Evolutionary conservation across 2,888 invertebrate genomes (phyloP).

Genomic region (Himalopsyche kuldschensis): DNA sequence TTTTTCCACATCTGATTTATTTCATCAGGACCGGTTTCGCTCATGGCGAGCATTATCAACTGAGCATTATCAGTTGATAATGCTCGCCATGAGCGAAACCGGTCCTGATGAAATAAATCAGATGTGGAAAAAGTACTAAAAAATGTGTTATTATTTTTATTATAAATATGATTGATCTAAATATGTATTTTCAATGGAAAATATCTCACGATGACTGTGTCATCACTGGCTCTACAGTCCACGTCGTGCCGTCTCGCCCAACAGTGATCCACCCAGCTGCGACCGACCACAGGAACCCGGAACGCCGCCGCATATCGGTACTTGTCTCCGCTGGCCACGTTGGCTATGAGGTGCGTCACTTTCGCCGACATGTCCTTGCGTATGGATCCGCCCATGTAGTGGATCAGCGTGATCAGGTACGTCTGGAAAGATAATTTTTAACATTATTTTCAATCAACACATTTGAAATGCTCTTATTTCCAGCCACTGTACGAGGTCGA

Average conservation of each 20-base stretch:
- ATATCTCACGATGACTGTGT: conserved; percentile 65
- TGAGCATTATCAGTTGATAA: no score
- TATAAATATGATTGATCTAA: no score
- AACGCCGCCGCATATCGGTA: conserved; percentile 92
- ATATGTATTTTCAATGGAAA: no score
- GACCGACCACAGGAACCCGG: conserved; percentile 84
- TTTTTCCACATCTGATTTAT: no score
- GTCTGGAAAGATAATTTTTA: conserved; percentile 61
- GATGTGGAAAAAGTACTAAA: no score
- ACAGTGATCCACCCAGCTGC: conserved; percentile 84
- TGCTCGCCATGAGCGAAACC: no score
- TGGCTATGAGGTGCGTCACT: conserved; percentile 93
- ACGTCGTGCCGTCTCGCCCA: conserved; percentile 80
- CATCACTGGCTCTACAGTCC: conserved; percentile 70
- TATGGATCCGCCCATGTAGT: conserved; percentile 96
- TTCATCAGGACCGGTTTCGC: no score
- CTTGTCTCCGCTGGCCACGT: conserved; percentile 86
- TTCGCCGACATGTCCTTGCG: conserved; percentile 85
- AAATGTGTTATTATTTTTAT: no score
- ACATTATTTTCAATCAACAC: neutral
- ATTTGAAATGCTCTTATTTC: no score
- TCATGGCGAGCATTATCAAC: no score
- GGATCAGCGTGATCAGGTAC: conserved; percentile 83
- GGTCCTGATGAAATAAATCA: no score
- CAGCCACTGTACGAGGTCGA: no score